phyloP scores from a whole-genome alignment of 2,113 vertebrate genomes.

The Aythya baeri region DNA sequence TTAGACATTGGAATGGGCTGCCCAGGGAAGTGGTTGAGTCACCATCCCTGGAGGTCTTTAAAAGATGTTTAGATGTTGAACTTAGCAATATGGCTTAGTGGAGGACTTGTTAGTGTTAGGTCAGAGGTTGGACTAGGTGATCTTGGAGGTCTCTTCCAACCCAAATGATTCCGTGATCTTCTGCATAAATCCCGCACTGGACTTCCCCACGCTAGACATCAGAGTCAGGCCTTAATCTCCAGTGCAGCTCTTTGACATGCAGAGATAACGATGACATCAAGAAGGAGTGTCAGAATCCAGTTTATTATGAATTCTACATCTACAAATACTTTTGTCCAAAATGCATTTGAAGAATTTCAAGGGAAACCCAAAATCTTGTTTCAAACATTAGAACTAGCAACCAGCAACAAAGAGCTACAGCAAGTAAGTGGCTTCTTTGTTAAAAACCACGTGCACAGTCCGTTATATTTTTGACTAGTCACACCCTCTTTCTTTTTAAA shows the following conservation, averaged over 20 bases:
- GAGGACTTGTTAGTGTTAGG: too few relatives aligned
- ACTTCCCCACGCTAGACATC: not conserved
- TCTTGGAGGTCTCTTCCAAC: too few relatives aligned
- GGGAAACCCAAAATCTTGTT: not conserved
- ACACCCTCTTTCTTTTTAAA: conserved; percentile 14
- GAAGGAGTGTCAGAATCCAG: not conserved
- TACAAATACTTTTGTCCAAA: not conserved
- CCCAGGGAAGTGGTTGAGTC: too few relatives aligned
- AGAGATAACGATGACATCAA: fast-evolving
- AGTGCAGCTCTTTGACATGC: fast-evolving
- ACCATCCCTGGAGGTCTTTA: too few relatives aligned
- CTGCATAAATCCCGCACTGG: not conserved
- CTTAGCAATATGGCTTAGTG: too few relatives aligned
- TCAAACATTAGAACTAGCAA: not conserved
- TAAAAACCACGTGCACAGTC: not conserved
- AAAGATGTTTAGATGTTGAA: too few relatives aligned
- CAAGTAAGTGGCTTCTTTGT: not conserved
- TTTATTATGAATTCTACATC: not conserved
- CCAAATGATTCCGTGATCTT: too few relatives aligned
- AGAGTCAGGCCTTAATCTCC: not conserved
- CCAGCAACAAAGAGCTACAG: not conserved
- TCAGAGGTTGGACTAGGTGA: too few relatives aligned
- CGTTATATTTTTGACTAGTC: conserved; percentile 20
- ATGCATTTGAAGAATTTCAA: not conserved
- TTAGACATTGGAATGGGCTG: too few relatives aligned